Percentiles rank a stretch among this genome's conserved stretches.
Evolutionary conservation across 2,113 vertebrate genomes (phyloP).

Genomic region (Thomomys bottae): DNA sequence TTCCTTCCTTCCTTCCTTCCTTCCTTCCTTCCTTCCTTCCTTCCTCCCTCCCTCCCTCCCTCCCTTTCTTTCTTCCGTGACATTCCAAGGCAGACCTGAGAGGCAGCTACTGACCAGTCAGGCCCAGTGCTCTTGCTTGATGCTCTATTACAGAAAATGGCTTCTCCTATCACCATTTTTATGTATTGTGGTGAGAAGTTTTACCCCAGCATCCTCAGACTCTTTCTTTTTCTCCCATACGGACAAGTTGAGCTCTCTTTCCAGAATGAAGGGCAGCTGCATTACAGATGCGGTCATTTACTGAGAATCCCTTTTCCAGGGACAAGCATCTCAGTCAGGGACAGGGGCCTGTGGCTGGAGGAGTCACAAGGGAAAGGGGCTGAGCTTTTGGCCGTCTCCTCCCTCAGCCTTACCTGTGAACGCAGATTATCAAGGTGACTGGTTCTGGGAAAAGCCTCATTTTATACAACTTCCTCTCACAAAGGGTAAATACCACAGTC

Average conservation of each 20-base stretch:
- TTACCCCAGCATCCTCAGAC: not conserved
- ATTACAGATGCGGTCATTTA: not conserved
- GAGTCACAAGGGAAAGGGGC: not conserved
- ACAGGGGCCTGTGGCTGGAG: not conserved
- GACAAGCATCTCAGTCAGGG: not conserved
- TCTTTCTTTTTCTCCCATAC: too few species aligned
- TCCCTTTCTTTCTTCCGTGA: too few species aligned
- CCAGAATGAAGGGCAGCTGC: not conserved
- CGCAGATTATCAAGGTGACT: constrained; percentile 24
- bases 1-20: too few species aligned
- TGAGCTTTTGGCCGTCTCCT: not conserved
- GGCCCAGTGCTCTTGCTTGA: too few species aligned
- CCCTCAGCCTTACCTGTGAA: not conserved
- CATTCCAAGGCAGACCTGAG: too few species aligned
- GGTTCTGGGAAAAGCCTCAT: constrained; percentile 15
- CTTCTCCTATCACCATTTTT: too few species aligned
- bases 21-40: too few species aligned
- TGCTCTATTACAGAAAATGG: too few species aligned
- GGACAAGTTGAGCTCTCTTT: not conserved
- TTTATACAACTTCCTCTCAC: constrained; percentile 28
- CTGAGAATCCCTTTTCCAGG: not conserved
- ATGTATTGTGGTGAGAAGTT: not conserved
- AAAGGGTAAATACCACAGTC: constrained; percentile 39
- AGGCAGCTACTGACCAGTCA: too few species aligned
- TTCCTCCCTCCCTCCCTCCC: too few species aligned